These are phyloP conservation scores for Magallana nippona DNA, from an alignment of 2,888 invertebrate genomes.

Conservation along the genomic window DNA sequence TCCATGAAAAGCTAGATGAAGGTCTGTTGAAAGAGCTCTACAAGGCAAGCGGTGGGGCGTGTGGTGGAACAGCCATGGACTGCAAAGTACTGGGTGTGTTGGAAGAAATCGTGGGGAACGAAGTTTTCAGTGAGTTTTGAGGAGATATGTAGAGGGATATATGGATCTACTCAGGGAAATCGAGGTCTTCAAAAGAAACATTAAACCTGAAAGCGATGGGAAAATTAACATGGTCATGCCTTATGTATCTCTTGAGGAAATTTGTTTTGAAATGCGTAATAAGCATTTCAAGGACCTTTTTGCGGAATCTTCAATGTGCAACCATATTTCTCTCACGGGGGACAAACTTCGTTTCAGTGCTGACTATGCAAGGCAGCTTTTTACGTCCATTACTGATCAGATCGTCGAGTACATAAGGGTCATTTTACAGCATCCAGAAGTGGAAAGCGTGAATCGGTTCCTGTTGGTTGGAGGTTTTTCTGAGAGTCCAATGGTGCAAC, in stretches of 20 bases:
- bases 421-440: conserved; percentile 45
- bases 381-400: conserved; percentile 51
- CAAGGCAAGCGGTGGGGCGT: conserved; percentile 58
- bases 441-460: conserved; percentile 48
- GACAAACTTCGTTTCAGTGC: conserved; percentile 52
- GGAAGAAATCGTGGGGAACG: conserved; percentile 52
- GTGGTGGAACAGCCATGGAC: conserved; percentile 57
- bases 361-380: conserved; percentile 46
- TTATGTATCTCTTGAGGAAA: conserved; percentile 47
- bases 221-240: conserved; percentile 51
- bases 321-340: conserved; percentile 48
- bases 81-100: conserved; percentile 48
- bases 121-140: conserved; percentile 47
- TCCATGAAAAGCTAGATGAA: conserved; percentile 53
- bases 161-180: conserved; percentile 55
- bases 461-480: conserved; percentile 59
- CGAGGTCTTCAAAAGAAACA: conserved; percentile 54
- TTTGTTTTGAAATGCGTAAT: conserved; percentile 41
- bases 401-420: conserved; percentile 53
- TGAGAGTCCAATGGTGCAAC: conserved; percentile 54
- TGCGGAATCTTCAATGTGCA: conserved; percentile 44
- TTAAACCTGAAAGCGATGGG: conserved; percentile 45
- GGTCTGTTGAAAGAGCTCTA: conserved; percentile 54
- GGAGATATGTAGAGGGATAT: conserved; percentile 49
- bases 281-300: conserved; percentile 52